phyloP scores from a whole-genome alignment of 1,140 invertebrate species.

The Littorina saxatilis region DNA sequence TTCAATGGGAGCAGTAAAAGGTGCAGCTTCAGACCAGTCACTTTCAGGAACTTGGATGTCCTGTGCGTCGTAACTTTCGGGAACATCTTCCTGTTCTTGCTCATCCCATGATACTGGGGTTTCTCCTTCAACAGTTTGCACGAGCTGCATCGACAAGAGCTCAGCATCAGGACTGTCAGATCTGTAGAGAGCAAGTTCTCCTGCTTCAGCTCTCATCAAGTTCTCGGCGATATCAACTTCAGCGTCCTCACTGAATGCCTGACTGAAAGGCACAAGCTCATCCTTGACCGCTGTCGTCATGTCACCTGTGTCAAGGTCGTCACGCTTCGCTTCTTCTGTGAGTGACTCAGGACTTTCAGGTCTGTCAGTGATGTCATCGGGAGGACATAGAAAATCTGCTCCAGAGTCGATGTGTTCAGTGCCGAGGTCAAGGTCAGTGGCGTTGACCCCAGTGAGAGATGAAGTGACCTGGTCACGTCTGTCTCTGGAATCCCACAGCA shows the following conservation, averaged over 20 bases:
- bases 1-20: background rate
- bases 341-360: slow-evolving; percentile 9
- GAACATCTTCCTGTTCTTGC: background rate
- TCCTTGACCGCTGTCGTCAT: background rate
- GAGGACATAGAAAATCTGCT: too few relatives aligned
- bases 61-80: background rate
- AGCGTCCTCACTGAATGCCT: slow-evolving; percentile 4
- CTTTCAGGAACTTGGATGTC: background rate
- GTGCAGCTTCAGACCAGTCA: background rate
- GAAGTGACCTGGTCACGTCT: background rate
- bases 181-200: background rate
- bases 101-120: too few relatives aligned
- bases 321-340: background rate
- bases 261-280: background rate
- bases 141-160: too few relatives aligned
- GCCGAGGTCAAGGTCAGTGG: too few relatives aligned
- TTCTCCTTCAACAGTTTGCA: too few relatives aligned
- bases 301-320: background rate
- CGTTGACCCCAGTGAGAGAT: background rate
- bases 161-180: slow-evolving; percentile 2
- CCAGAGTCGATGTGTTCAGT: too few relatives aligned
- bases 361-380: background rate
- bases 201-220: background rate
- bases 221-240: slow-evolving; percentile 7
- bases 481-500: background rate